phyloP scores from a whole-genome alignment of 2,113 vertebrate genomes.

The Anolis sagrei region DNA sequence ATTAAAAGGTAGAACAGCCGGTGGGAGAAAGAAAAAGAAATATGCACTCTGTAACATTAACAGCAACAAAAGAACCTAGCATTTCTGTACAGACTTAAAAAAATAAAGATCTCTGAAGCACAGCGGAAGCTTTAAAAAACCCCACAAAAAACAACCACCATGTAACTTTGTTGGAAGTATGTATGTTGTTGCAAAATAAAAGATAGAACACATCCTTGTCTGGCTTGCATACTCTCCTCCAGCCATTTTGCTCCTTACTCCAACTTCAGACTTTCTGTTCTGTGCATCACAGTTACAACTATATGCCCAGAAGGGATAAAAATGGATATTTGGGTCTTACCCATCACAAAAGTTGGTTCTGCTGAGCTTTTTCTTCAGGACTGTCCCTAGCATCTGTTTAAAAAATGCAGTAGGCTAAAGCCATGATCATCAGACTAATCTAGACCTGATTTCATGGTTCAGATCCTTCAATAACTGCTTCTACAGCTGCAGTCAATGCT shows the following conservation, averaged over 20 bases:
- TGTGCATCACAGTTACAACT: slow-evolving; percentile 42
- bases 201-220: slow-evolving; percentile 14
- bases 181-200: slow-evolving; percentile 13
- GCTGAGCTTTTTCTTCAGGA: not conserved
- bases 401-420: slow-evolving; percentile 13
- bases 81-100: not conserved
- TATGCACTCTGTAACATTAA: not conserved
- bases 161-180: slow-evolving; percentile 26
- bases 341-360: slow-evolving; percentile 3
- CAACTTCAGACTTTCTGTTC: not conserved
- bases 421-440: not conserved
- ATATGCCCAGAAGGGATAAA: slow-evolving; percentile 15
- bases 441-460: accelerated
- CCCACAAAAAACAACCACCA: slow-evolving; percentile 9
- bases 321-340: slow-evolving; percentile 26
- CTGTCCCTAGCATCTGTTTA: not conserved
- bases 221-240: not conserved
- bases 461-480: not conserved
- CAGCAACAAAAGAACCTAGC: not conserved
- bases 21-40: not conserved
- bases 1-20: slow-evolving; percentile 1
- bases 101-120: not conserved
- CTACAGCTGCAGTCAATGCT: no score
- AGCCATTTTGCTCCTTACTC: not conserved
- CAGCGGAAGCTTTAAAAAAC: not conserved